Percentiles rank a stretch among this genome's conserved stretches.
Conservation (phyloP, 2,888 invertebrate genomes). For the Coremacera marginata region DNA sequence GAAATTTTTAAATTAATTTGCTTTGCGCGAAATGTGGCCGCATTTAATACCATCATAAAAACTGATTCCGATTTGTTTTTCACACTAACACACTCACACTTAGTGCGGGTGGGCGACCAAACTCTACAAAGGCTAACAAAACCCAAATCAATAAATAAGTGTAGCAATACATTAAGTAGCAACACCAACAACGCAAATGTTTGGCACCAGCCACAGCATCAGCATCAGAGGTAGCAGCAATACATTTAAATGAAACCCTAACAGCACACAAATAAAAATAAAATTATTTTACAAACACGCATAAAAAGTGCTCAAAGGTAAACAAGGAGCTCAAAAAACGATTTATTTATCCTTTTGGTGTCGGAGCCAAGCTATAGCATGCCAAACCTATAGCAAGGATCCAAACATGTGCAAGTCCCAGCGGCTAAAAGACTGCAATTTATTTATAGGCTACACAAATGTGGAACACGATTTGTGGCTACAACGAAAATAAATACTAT, state of each 20-base stretch:
- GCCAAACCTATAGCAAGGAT: neutral
- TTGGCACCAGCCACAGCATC: neutral
- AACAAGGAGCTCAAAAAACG: slow-evolving; percentile 34
- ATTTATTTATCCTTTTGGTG: slow-evolving; percentile 30
- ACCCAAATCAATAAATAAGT: slow-evolving; percentile 30
- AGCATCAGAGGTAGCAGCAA: slow-evolving; percentile 50
- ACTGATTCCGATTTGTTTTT: slow-evolving; percentile 21
- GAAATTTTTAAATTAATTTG: slow-evolving; percentile 29
- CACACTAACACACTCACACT: slow-evolving; percentile 15
- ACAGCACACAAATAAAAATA: neutral
- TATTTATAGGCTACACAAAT: slow-evolving; percentile 18
- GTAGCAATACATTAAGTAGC: slow-evolving; percentile 33
- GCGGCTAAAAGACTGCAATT: slow-evolving; percentile 22
- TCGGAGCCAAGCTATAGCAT: neutral
- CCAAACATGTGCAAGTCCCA: neutral
- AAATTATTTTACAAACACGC: neutral
- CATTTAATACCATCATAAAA: slow-evolving; percentile 23
- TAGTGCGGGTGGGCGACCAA: neutral
- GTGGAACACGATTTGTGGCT: slow-evolving; percentile 7
- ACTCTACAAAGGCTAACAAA: neutral
- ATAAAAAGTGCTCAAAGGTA: slow-evolving; percentile 24
- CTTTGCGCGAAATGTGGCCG: slow-evolving; percentile 12
- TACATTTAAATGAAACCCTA: neutral
- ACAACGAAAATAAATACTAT: neutral
- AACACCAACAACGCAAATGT: slow-evolving; percentile 12